Conservation (phyloP, 2,113 vertebrate genomes). For the Paramormyrops kingsleyae region DNA sequence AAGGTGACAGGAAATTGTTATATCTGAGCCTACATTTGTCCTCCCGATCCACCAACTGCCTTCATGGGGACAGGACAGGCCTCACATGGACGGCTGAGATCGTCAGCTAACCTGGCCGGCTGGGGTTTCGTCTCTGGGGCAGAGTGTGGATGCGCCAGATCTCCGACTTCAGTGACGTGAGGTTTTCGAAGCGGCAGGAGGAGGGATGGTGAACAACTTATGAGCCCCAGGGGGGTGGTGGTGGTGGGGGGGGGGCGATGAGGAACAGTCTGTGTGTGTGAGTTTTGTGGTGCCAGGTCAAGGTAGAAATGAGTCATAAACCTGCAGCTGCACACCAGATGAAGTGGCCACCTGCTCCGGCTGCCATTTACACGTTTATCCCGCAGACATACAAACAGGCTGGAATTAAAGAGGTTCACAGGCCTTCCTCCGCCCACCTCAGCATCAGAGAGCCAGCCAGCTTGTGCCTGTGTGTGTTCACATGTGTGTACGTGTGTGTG, state of each 20-base stretch:
- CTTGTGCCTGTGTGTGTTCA: conserved; percentile 19
- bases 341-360: conserved; percentile 42
- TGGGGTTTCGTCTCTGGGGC: neutral
- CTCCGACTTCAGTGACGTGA: neutral
- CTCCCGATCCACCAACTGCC: neutral
- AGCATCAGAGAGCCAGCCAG: conserved; percentile 2
- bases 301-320: conserved; percentile 36
- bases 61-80: neutral
- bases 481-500: neutral
- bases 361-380: conserved; percentile 36
- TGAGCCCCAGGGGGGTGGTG: neutral
- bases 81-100: neutral
- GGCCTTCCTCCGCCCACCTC: conserved; percentile 26
- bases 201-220: neutral
- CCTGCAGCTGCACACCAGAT: conserved; percentile 43
- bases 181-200: neutral
- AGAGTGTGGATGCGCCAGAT: neutral
- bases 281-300: conserved; percentile 27
- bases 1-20: neutral
- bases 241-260: neutral
- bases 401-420: conserved; percentile 36
- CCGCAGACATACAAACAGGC: conserved; percentile 40
- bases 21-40: neutral
- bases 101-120: neutral
- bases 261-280: conserved; percentile 16